Base-by-base conservation (phyloP, 1,140 invertebrate genomes). In the Calliphora vicina region DNA sequence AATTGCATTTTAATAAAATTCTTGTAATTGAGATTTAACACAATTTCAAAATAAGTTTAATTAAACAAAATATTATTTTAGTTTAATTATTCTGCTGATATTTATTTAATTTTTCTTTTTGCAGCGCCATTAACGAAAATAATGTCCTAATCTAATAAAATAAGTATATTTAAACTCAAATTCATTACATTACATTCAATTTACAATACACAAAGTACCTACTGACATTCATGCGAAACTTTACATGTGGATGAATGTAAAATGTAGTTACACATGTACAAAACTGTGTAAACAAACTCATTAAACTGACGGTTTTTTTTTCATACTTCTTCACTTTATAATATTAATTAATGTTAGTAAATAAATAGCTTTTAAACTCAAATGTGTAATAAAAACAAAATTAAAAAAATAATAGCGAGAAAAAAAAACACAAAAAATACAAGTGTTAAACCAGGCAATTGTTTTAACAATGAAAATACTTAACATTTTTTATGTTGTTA, bases 331-430 rank as follows among this genome's bases (percentile, higher is more conserved):
- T 17, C 15, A 57, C n/a, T 57, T 57, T 15, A 57, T 57, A 57
- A 57, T 57, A 57, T 57, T 57, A 57, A 57, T 57, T 57, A 57
- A 57, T 57, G 50, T 57, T 57, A 57, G 50, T 57, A 57, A 57
- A 35, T 35, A 35, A 35, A 57, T 57, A n/a, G 50, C 50, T 57
- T 57, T 57, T 57, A 57, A 57, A 57, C n/a, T 57, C n/a, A n/a
- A 17, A 57, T 57, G 50, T 17, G 15, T 57, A 57, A 57, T 57
- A 17, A 57, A 57, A 57, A 57, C n/a, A 57, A 57, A 57, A 57
- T n/a, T 57, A 57, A 6, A 15, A 57, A 57, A 57, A 15, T n/a
- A 57, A 57, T 4, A 57, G 17, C 45, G 4, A 12, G n/a, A 8
- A 0, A 15, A 57, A 57, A 57, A 15, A 57, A 57, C n/a, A 15